Evolutionary conservation across 1,140 invertebrate genomes (phyloP), one percentile per base, ranked within the genome.

Genomic region (Aphaenogaster floridana): DNA sequence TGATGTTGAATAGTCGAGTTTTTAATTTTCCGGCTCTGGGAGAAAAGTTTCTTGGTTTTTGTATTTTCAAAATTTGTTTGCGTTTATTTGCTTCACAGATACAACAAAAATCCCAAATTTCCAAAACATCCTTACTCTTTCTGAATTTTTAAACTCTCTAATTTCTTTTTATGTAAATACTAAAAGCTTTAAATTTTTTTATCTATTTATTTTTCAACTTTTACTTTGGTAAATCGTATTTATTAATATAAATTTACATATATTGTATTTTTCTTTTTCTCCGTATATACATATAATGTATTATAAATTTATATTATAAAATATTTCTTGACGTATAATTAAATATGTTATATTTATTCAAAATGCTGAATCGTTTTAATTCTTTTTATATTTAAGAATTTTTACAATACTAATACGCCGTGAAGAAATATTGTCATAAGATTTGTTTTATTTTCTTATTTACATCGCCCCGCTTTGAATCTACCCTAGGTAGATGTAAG

Each of bases 371-470:
- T 64, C 2, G 3, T 64, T 48, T 50, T 48, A 39, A n/a, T 45
- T 81, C 13, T 5, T 17, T 54, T 15, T 42, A 63, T 69, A 17
- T 57, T 42, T 42, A 6, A 28, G 11, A 48, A 39, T 17, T 11
- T 69, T 50, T 45, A 63, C 17, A 36, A 13, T 36, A 34, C 5
- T 63, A 52, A 21, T 13, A 52, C 1, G 17, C 4, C 3, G 8
- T 83, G 17, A 36, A 72, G 13, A 61, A 83, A 74, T 61, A 72
- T 71, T 39, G 39, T 59, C 28, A 34, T 13, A 13, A 54, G 15
- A 7, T 71, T 79, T 42, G 9, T 42, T 50, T 81, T 57, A 34
- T 21, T 61, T 59, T 48, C 17, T 45, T 83, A 81, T 72, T 81
- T 15, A 48, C 17, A 13, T 48, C 3, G n/a, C 3, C 3, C 13